phyloP scores from a whole-genome alignment of 2,797 vertebrate species.

The Diglossa cyanea region DNA sequence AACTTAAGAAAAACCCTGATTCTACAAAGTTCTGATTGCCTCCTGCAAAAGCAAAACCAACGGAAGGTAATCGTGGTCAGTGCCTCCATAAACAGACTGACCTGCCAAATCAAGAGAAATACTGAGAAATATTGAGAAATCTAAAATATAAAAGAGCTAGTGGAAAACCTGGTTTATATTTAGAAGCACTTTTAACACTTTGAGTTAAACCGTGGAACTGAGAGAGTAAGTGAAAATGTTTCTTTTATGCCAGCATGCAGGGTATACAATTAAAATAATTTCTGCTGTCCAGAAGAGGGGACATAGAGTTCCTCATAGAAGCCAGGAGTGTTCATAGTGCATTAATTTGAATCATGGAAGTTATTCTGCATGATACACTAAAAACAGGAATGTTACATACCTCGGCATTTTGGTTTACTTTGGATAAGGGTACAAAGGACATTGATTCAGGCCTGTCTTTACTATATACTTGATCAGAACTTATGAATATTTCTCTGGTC shows the following conservation, averaged over 20 bases:
- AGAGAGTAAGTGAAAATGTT: not conserved
- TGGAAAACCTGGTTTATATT: slow-evolving; percentile 31
- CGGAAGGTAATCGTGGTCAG: not conserved
- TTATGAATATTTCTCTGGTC: not conserved
- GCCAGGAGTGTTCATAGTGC: not conserved
- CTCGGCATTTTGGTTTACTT: not conserved
- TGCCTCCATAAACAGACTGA: not conserved
- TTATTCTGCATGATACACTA: not conserved
- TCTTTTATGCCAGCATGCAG: not conserved
- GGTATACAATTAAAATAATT: not conserved
- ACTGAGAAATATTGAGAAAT: slow-evolving; percentile 40
- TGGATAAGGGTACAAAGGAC: not conserved
- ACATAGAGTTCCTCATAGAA: not conserved
- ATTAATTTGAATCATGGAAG: not conserved
- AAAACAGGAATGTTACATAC: not conserved
- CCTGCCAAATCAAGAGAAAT: slow-evolving; percentile 51
- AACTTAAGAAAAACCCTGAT: not conserved
- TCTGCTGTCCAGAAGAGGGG: not conserved
- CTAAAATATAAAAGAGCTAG: slow-evolving; percentile 18
- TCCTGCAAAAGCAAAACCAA: slow-evolving; percentile 15
- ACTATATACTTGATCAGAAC: not conserved
- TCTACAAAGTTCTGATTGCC: not conserved
- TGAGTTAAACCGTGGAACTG: not conserved
- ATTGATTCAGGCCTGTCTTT: not conserved
- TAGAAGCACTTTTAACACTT: slow-evolving; percentile 32